A percentile compares a stretch with the other conserved stretches of the same genome.
phyloP scores from a whole-genome alignment of 2,797 vertebrate genomes.

The Sphaeramia orbicularis region DNA sequence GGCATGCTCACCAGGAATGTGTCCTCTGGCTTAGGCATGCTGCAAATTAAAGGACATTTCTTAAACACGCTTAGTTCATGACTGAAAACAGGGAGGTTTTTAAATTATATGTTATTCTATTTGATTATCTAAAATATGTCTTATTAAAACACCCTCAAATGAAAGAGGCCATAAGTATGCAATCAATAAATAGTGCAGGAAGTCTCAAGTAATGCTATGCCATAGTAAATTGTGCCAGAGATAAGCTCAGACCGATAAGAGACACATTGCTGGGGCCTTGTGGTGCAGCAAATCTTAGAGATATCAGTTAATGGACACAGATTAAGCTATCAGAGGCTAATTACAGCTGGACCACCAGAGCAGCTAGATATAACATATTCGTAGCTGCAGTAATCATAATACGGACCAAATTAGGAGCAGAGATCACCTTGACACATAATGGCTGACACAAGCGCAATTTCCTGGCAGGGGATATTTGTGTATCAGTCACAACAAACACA shows the following conservation, averaged over 20 bases:
- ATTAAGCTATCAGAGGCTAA: slow-evolving; percentile 49
- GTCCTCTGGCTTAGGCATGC: slow-evolving; percentile 48
- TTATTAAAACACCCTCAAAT: slow-evolving; percentile 3
- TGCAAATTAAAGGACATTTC: slow-evolving; percentile 56
- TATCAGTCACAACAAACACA: slow-evolving; percentile 47
- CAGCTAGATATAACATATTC: slow-evolving; percentile 28
- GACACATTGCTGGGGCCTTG: slow-evolving; percentile 18
- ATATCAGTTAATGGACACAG: slow-evolving; percentile 45
- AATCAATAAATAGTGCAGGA: slow-evolving; percentile 32
- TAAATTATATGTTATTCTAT: slow-evolving; percentile 38
- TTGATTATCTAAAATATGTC: slow-evolving; percentile 29
- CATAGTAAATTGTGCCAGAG: slow-evolving; percentile 33
- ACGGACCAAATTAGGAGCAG: slow-evolving; percentile 19
- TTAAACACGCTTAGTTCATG: slow-evolving; percentile 45
- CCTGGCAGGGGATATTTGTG: slow-evolving; percentile 29
- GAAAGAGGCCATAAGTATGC: slow-evolving; percentile 21
- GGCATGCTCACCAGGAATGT: slow-evolving; percentile 39
- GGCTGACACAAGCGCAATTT: slow-evolving; percentile 39
- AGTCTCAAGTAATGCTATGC: slow-evolving; percentile 26
- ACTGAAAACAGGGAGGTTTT: slow-evolving; percentile 3
- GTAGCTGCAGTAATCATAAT: slow-evolving; percentile 23
- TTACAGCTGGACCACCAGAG: slow-evolving; percentile 48
- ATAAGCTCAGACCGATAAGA: slow-evolving; percentile 48
- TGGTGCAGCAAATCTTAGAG: slow-evolving; percentile 27
- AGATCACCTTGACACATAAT: slow-evolving; percentile 46